Conservation (phyloP, 1,140 invertebrate genomes). For the Papilio aristodemus region DNA sequence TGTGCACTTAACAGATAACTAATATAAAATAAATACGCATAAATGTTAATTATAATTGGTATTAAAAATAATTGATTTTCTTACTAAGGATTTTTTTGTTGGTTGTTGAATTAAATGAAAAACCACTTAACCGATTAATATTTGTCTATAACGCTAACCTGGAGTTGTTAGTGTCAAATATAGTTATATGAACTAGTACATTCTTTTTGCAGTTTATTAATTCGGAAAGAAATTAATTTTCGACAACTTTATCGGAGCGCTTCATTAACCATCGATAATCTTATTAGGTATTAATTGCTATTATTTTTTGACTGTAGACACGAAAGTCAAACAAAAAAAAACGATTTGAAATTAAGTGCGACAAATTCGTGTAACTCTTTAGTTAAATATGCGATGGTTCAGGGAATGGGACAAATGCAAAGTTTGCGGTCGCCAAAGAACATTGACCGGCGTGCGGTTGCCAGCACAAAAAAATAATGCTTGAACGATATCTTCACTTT, state of each 20-base stretch:
- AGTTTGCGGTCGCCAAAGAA: conserved; percentile 34
- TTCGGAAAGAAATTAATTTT: background rate
- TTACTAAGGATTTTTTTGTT: no score
- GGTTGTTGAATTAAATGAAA: background rate
- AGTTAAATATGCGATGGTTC: conserved; percentile 35
- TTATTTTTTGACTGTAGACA: background rate
- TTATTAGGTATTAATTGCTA: conserved; percentile 10
- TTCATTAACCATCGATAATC: conserved; percentile 5
- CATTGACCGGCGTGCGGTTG: conserved; percentile 41
- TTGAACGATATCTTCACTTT: conserved; percentile 1
- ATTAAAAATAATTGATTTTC: no score
- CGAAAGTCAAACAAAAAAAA: background rate
- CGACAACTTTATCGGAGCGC: background rate
- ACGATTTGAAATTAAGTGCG: background rate
- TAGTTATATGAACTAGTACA: no score
- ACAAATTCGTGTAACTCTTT: conserved; percentile 43
- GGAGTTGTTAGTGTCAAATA: no score
- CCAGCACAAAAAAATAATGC: conserved; percentile 34
- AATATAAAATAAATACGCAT: background rate
- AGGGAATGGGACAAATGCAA: conserved; percentile 37
- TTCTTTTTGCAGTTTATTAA: background rate
- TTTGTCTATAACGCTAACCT: no score
- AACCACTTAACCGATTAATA: no score
- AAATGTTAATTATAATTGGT: conserved; percentile 11
- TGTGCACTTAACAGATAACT: conserved; percentile 3